A percentile compares a stretch with the other conserved stretches of the same genome.
phyloP scores from a whole-genome alignment of 2,888 invertebrate species.

The Tridacna gigas region DNA sequence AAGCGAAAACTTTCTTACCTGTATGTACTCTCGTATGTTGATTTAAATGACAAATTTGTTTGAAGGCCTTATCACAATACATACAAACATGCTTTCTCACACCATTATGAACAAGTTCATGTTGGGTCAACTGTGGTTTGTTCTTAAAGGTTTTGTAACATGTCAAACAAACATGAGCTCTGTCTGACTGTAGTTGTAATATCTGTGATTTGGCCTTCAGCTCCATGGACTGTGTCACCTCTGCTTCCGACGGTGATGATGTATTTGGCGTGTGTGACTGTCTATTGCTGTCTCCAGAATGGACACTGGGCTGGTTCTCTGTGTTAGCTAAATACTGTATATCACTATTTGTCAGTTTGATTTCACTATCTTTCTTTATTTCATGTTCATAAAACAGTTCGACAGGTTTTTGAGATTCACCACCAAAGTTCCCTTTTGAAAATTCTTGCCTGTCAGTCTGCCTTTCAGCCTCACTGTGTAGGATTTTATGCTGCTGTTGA shows the following conservation, averaged over 20 bases:
- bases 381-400: conserved; percentile 52
- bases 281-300: background rate
- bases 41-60: conserved; percentile 97
- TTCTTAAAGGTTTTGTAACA: conserved; percentile 98
- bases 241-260: background rate
- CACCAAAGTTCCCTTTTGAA: background rate
- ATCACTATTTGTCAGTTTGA: conserved; percentile 35
- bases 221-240: background rate
- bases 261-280: background rate
- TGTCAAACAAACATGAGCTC: conserved; percentile 98
- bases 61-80: conserved; percentile 97
- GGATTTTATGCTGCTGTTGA: conserved; percentile 3
- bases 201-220: background rate
- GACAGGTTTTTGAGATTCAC: conserved; percentile 6
- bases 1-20: conserved; percentile 87
- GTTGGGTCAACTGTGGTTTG: conserved; percentile 98
- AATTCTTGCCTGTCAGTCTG: conserved; percentile 11
- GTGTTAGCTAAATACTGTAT: conserved; percentile 30
- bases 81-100: conserved; percentile 99
- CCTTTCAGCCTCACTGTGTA: background rate
- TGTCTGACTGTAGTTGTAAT: conserved; percentile 84
- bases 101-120: conserved; percentile 97
- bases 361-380: conserved; percentile 59
- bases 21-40: conserved; percentile 98
- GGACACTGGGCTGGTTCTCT: background rate